Evolutionary conservation across 2,888 invertebrate species (phyloP), one percentile per base, ranked within the genome.

Genomic region (Drosophila maculinotata): DNA sequence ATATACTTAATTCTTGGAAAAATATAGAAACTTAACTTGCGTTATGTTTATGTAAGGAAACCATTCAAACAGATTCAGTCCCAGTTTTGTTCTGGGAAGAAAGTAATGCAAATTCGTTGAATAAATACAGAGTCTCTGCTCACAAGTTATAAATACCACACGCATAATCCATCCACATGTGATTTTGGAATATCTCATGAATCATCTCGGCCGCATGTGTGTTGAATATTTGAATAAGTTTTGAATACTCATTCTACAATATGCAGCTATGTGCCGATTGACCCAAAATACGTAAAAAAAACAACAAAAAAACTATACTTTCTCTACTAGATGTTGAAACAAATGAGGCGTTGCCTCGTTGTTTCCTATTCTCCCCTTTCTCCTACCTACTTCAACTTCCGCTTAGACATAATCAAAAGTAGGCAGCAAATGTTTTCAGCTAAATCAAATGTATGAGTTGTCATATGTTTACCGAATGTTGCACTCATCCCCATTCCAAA

Each of bases 361-460:
- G 39, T n/a, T 20, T 36, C 38, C 45, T 12, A 20, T 31, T 31
- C 45, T n/a, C 9, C 25, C 9, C 12, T 25, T 9, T 20, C 12
- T 9, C 30, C 28, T 12, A 4, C 1, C 17, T 14, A 33, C 38
- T 47, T 44, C 44, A 36, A 56, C 44, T 72, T 68, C 68, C 73
- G 68, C 17, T 66, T 39, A 12, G 39, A 53, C 14, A 66, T 9
- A 31, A 71, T 71, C 45, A 20, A 20, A 20, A n/a, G n/a, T 20
- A 20, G 20, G 2, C 20, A 20, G 20, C 20, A 73, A 65, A 76
- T 73, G 67, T 44, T 44, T 53, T 65, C 70, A 64, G 58, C 64
- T 76, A 69, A 74, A 82, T 74, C 74, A 74, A 58, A 64, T 59
- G 45, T 58, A 70, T 65, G 59, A 48, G 52, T 66, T 69, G 76